These are phyloP conservation scores for Sebastiscus albofasciatus DNA, from an alignment of 2,797 vertebrate genomes.

Conservation along the genomic window DNA sequence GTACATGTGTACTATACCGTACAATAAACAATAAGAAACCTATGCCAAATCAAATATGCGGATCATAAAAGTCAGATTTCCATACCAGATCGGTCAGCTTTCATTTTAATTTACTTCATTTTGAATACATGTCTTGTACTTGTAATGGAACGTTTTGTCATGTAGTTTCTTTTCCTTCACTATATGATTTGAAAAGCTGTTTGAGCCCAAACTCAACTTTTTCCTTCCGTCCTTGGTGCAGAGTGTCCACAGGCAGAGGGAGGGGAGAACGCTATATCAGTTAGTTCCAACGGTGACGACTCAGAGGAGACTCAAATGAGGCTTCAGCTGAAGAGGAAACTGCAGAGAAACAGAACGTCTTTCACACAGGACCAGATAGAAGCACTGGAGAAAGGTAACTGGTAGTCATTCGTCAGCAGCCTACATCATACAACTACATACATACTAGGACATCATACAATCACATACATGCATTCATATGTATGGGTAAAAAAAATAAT, in stretches of 20 bases:
- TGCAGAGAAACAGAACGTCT: conserved; percentile 98
- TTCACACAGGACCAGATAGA: conserved; percentile 99
- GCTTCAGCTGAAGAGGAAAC: conserved; percentile 97
- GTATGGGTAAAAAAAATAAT: neutral
- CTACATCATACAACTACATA: neutral
- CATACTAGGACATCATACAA: neutral
- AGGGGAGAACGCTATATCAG: conserved; percentile 92
- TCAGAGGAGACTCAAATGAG: conserved; percentile 98
- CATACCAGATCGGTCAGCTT: too few species aligned
- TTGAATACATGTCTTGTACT: too few species aligned
- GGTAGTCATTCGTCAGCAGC: neutral
- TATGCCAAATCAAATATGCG: neutral
- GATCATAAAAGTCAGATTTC: neutral
- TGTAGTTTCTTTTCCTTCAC: too few species aligned
- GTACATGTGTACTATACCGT: neutral
- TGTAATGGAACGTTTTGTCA: too few species aligned
- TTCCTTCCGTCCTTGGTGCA: conserved; percentile 62
- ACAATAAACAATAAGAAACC: neutral
- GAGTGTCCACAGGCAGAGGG: conserved; percentile 92
- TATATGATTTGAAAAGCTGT: neutral
- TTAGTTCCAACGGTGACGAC: conserved; percentile 93
- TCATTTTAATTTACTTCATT: too few species aligned
- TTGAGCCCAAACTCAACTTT: neutral
- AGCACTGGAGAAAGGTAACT: conserved; percentile 96
- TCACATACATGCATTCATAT: neutral